Percentiles rank a stretch among this genome's conserved stretches.
phyloP scores from a whole-genome alignment of 2,797 vertebrate species.

The Cyprinella venusta region DNA sequence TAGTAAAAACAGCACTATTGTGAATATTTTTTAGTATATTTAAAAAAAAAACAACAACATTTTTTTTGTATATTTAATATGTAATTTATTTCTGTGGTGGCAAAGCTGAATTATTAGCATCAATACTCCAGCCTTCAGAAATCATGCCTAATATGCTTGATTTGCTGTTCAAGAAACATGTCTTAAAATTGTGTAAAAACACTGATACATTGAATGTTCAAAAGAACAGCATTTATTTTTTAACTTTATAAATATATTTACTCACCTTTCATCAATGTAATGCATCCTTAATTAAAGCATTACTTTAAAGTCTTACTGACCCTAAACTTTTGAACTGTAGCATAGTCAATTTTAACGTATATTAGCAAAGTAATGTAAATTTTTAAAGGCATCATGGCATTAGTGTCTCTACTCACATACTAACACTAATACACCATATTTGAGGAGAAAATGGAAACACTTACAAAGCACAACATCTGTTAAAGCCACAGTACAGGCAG shows the following conservation, averaged over 20 bases:
- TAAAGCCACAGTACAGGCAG: constrained; percentile 13
- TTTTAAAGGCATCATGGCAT: constrained; percentile 32
- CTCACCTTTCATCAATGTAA: background rate
- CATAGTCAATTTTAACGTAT: constrained; percentile 18
- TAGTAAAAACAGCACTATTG: background rate
- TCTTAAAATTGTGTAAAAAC: background rate
- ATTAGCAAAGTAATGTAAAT: background rate
- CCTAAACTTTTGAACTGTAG: constrained; percentile 21
- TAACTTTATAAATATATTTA: background rate
- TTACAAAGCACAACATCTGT: constrained; percentile 55
- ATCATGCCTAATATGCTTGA: background rate
- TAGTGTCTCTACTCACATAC: constrained; percentile 6
- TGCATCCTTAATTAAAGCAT: background rate
- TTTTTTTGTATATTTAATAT: too few species aligned
- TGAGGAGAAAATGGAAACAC: constrained; percentile 2
- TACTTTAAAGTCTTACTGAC: background rate
- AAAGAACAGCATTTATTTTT: background rate
- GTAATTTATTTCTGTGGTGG: too few species aligned
- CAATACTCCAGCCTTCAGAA: too few species aligned
- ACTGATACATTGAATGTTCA: background rate
- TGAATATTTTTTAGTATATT: background rate
- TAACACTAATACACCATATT: constrained; percentile 11
- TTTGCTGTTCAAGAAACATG: background rate
- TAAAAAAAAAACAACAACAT: too few species aligned
- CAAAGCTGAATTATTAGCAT: too few species aligned